Percentiles rank a stretch among this genome's conserved stretches.
Evolutionary conservation across 2,797 vertebrate species (phyloP).

Genomic region (Remorina albescens): DNA sequence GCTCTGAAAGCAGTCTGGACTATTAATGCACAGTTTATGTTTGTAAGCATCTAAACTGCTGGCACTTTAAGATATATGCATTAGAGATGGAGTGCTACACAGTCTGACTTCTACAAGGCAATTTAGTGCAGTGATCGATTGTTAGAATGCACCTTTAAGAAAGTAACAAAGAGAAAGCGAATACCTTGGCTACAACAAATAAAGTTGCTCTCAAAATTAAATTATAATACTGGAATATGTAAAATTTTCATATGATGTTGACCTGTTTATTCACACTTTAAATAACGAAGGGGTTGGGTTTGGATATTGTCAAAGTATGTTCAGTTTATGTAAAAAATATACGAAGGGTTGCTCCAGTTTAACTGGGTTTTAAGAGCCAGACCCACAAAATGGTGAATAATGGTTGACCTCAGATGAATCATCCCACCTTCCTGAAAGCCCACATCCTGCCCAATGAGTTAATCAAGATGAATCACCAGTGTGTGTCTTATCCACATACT

Average conservation of each 20-base stretch:
- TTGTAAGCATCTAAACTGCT: not conserved
- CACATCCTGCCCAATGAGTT: conserved; percentile 53
- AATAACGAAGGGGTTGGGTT: not conserved
- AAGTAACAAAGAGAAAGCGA: not conserved
- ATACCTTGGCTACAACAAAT: not conserved
- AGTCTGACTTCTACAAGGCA: not conserved
- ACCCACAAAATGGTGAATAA: conserved; percentile 39
- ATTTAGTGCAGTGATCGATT: not conserved
- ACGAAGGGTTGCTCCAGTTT: conserved; percentile 5
- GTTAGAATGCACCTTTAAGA: not conserved
- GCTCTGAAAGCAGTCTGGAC: not conserved
- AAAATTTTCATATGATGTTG: not conserved
- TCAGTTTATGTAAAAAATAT: not conserved
- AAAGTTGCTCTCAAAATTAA: not conserved
- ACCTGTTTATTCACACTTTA: not conserved
- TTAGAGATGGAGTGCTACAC: no score
- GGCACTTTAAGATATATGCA: no score
- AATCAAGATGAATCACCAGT: conserved; percentile 65
- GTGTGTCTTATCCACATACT: conserved; percentile 28
- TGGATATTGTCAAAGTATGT: not conserved
- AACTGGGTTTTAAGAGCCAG: conserved; percentile 17
- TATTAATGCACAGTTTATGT: no score
- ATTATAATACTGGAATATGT: not conserved
- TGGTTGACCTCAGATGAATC: conserved; percentile 40
- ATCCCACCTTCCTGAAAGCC: conserved; percentile 44